Evolutionary conservation across 2,888 invertebrate genomes (phyloP).

Genomic region (Chrysolina haemoptera): DNA sequence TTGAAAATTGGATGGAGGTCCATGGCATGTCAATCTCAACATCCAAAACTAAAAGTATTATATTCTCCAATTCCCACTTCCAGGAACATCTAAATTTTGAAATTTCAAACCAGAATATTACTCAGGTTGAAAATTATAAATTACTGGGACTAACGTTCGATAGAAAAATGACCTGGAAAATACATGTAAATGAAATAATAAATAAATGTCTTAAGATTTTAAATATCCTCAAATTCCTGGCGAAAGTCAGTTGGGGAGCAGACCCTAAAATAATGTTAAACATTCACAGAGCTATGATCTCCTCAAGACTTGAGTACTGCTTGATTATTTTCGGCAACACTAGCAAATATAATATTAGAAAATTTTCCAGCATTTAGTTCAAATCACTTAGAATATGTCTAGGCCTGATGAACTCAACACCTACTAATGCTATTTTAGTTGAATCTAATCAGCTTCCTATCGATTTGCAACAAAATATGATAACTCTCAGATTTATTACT

Average conservation of each 20-base stretch:
- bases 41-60: background rate
- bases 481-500: background rate
- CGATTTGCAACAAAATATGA: conserved; percentile 2
- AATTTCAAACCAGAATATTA: background rate
- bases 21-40: conserved; percentile 4
- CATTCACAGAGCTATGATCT: background rate
- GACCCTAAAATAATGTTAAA: conserved; percentile 11
- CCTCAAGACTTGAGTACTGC: background rate
- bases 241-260: conserved; percentile 8
- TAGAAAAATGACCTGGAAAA: too few relatives aligned
- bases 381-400: background rate
- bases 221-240: conserved; percentile 4
- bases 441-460: conserved; percentile 4
- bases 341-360: background rate
- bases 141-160: background rate
- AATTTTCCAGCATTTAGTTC: background rate
- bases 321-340: background rate
- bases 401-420: background rate
- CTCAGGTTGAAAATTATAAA: conserved; percentile 5
- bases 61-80: background rate
- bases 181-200: background rate
- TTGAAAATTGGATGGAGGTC: conserved; percentile 6
- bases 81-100: background rate
- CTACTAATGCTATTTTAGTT: conserved; percentile 12
- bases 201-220: background rate